Conservation (phyloP, 2,113 vertebrate genomes). For the Pimephales promelas region DNA sequence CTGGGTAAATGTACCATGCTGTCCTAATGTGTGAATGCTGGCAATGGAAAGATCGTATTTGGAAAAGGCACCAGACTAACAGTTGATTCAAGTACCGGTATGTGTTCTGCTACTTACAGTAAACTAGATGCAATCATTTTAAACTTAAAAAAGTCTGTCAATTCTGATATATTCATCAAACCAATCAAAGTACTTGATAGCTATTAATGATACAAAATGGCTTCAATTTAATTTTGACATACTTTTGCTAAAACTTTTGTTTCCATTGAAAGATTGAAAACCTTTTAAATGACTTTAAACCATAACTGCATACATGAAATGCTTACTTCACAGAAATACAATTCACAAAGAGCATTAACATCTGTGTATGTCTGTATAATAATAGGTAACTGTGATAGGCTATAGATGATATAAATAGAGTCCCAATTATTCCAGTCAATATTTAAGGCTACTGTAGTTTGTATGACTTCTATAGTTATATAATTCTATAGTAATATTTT, state of each 20-base stretch:
- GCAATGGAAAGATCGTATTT: slow-evolving; percentile 31
- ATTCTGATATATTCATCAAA: neutral
- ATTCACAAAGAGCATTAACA: neutral
- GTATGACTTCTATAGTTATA: neutral
- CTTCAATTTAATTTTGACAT: neutral
- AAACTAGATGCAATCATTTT: neutral
- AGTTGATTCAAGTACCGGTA: slow-evolving; percentile 16
- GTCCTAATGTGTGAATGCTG: slow-evolving; percentile 26
- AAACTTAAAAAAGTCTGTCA: neutral
- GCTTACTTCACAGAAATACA: neutral
- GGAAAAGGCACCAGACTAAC: slow-evolving; percentile 23
- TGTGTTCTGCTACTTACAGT: slow-evolving; percentile 22
- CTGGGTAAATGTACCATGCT: slow-evolving; percentile 1
- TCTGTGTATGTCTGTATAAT: neutral
- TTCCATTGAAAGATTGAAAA: neutral
- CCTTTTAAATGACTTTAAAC: neutral
- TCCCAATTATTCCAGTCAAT: too few species aligned
- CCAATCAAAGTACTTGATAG: neutral
- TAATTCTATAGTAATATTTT: neutral
- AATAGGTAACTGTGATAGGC: neutral
- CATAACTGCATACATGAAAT: neutral
- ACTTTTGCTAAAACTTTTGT: neutral
- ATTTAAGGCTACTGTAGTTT: neutral
- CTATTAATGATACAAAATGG: neutral
- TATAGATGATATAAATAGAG: neutral